Conservation (phyloP, 2,888 invertebrate genomes). For the Netelia melanura region DNA sequence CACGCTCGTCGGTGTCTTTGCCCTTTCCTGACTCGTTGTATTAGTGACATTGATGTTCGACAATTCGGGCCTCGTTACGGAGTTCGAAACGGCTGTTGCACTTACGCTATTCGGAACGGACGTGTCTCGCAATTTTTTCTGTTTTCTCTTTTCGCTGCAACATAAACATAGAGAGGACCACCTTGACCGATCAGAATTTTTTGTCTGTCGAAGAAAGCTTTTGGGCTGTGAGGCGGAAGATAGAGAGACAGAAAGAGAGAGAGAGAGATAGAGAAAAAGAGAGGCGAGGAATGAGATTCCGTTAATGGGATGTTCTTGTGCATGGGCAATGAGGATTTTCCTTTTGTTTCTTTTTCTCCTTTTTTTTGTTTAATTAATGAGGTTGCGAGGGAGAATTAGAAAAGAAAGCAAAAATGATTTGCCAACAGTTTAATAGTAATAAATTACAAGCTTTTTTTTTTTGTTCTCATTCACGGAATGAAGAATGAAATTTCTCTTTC, state of each 20-base stretch:
- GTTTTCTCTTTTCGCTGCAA: slow-evolving; percentile 81
- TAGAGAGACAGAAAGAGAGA: slow-evolving; percentile 30
- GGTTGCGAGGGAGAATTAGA: slow-evolving; percentile 65
- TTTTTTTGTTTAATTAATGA: slow-evolving; percentile 2
- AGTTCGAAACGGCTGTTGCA: slow-evolving; percentile 59
- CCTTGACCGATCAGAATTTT: slow-evolving; percentile 62
- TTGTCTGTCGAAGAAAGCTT: slow-evolving; percentile 36
- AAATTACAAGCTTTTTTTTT: slow-evolving; percentile 66
- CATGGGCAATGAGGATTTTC: slow-evolving; percentile 24
- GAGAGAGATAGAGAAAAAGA: slow-evolving; percentile 22
- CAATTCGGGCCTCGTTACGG: slow-evolving; percentile 66
- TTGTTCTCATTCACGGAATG: slow-evolving; percentile 69
- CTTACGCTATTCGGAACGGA: slow-evolving; percentile 63
- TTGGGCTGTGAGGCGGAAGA: slow-evolving; percentile 39
- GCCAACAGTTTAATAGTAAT: slow-evolving; percentile 72
- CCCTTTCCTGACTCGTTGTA: slow-evolving; percentile 61
- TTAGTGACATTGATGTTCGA: slow-evolving; percentile 60
- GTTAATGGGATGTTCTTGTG: slow-evolving; percentile 43
- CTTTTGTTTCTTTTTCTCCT: slow-evolving; percentile 1
- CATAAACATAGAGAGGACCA: slow-evolving; percentile 69
- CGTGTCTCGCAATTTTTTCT: slow-evolving; percentile 78
- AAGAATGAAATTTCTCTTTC: slow-evolving; percentile 45
- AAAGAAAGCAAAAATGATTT: slow-evolving; percentile 68
- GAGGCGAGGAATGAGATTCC: slow-evolving; percentile 40
- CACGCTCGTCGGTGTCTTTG: slow-evolving; percentile 62